Base-by-base conservation (phyloP, 2,797 vertebrate genomes). In the Spheniscus humboldti region DNA sequence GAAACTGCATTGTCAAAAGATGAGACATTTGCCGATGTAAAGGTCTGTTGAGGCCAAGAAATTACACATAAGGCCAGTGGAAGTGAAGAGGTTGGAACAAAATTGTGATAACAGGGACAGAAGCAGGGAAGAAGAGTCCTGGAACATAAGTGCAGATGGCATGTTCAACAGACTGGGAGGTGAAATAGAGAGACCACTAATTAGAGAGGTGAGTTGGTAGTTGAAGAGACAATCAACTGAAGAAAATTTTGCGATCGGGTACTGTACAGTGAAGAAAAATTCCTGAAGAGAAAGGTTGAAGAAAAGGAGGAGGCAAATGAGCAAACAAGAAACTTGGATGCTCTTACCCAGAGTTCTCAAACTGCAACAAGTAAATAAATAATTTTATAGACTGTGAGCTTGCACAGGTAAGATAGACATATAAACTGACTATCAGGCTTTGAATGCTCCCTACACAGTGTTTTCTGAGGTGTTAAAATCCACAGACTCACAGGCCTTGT, bases 121-220 rank as follows among this genome's bases (percentile, higher is more conserved):
- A 85, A 62, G 3, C 19, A n/a, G 43, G 18, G 19, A 35, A 39
- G 9, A 67, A 43, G 18, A 66, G 6, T 48, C 30, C 9, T 50
- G 9, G 12, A 33, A 10, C 18, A 7, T 2, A 35, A 10, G 3
- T 57, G 6, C 3, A 55, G 22, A 24, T 7, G 24, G 4, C 6
- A 43, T 2, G 10, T 52, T 75, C 37, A 53, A 20, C 5, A 57
- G 39, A 35, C 9, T 28, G 7, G 5, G 11, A 72, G 16, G 13
- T 1, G 2, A 74, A 82, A 43, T 14, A 59, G 25, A 33, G 13
- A 23, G 4, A 33, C 7, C 14, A 64, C 5, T 19, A 63, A n/a
- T 6, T 31, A 50, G 14, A 41, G 48, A 90, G 7, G 5, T 19
- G 11, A 45, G 17, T 72, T 75, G 15, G 14, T 35, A 39, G 6